Evolutionary conservation across 2,113 vertebrate genomes (phyloP).

Genomic region (Phyllostomus discolor): DNA sequence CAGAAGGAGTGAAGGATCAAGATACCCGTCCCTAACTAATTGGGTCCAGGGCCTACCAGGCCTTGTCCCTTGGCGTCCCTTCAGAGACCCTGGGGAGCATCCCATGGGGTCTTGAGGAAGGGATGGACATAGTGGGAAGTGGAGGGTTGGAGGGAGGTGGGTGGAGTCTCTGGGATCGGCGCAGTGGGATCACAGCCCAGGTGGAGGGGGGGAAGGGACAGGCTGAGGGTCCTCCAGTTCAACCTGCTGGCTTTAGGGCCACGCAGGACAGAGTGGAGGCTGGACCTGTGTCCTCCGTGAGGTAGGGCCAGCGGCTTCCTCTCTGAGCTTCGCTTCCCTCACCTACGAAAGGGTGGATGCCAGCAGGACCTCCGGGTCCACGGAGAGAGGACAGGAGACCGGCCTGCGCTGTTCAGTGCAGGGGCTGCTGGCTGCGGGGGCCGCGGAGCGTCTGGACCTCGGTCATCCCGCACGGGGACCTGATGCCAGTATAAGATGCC

Average conservation of each 20-base stretch:
- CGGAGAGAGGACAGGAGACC: neutral
- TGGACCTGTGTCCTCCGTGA: neutral
- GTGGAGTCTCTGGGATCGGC: neutral
- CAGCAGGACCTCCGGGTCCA: neutral
- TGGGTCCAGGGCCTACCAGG: neutral
- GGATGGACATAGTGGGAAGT: neutral
- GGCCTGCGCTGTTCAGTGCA: accelerated
- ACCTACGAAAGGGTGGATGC: neutral
- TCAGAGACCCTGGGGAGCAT: neutral
- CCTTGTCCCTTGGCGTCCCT: neutral
- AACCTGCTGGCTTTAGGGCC: neutral
- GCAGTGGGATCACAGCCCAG: neutral
- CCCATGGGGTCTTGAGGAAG: neutral
- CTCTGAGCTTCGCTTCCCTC: neutral
- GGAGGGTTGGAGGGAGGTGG: accelerated
- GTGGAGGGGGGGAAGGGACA: neutral
- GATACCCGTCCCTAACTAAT: neutral
- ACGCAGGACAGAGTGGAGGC: neutral
- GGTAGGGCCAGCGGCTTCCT: neutral
- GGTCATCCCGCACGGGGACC: accelerated
- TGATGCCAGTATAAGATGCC: neutral
- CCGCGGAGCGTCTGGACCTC: accelerated
- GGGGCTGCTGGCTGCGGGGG: accelerated
- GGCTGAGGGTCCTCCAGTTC: neutral
- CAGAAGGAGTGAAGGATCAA: neutral